A percentile compares a stretch with the other conserved stretches of the same genome.
Conservation (phyloP, 2,888 invertebrate genomes). For the Pterostichus madidus region DNA sequence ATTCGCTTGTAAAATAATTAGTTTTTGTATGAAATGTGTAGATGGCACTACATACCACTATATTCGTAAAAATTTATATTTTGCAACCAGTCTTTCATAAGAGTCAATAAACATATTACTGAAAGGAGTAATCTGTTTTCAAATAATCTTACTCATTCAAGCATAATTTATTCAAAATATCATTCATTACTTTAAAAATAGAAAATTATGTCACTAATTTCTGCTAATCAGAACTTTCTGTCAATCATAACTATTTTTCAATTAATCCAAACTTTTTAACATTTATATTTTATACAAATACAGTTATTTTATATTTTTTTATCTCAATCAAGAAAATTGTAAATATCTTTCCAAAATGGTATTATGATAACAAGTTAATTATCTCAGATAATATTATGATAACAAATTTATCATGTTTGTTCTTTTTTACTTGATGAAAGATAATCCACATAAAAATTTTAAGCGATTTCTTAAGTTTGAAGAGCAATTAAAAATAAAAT, state of each 20-base stretch:
- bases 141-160: background rate
- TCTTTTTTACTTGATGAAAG: background rate
- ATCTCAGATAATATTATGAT: no score
- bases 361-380: no score
- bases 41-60: background rate
- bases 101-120: background rate
- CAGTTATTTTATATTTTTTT: no score
- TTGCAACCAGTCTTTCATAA: background rate
- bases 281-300: background rate
- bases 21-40: background rate
- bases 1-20: background rate
- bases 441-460: background rate
- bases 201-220: background rate
- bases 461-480: background rate
- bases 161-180: constrained; percentile 6
- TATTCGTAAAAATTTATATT: background rate
- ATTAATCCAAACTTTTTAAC: background rate
- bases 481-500: background rate
- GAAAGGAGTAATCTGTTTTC: no score
- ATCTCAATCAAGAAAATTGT: no score
- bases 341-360: no score
- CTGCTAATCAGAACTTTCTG: background rate
- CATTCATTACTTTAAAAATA: background rate
- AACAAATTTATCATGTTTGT: no score
- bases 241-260: background rate